Percentiles rank a stretch among this genome's conserved stretches.
phyloP scores from a whole-genome alignment of 2,797 vertebrate genomes.

The Taeniopygia guttata region DNA sequence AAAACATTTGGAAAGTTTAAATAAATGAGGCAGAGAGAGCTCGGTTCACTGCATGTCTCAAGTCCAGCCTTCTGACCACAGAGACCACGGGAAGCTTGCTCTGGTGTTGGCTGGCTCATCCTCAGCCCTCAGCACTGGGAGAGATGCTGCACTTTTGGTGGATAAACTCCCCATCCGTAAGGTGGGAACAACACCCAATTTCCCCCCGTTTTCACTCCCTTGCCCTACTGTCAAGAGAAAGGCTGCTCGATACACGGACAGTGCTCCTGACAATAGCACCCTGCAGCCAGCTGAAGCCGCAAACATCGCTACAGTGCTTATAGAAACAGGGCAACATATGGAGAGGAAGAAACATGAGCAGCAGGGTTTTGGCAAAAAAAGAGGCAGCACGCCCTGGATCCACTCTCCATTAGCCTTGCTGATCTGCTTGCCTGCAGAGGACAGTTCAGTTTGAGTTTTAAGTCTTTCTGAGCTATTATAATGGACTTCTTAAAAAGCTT shows the following conservation, averaged over 20 bases:
- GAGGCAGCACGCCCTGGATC: background rate
- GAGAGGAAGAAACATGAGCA: constrained; percentile 11
- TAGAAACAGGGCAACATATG: constrained; percentile 40
- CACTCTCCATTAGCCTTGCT: background rate
- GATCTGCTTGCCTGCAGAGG: constrained; percentile 7
- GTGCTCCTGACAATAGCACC: background rate
- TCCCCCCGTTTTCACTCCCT: background rate
- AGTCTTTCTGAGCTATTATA: constrained; percentile 1
- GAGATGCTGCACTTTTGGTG: background rate
- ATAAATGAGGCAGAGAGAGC: background rate
- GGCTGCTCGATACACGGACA: background rate
- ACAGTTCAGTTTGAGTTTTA: background rate
- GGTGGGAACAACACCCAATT: background rate
- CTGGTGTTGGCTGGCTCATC: background rate
- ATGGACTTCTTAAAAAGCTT: constrained; percentile 20
- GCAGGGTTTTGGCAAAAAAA: constrained; percentile 12
- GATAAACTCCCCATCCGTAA: background rate
- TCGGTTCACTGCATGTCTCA: background rate
- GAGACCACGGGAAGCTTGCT: background rate
- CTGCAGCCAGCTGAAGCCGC: background rate
- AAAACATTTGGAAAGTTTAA: background rate
- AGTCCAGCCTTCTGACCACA: background rate
- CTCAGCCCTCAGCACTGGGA: background rate
- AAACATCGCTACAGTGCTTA: background rate
- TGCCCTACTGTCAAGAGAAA: background rate